These are phyloP conservation scores for Sphenopsis melanotis DNA, from an alignment of 2,797 vertebrate genomes.

Conservation along the genomic window DNA sequence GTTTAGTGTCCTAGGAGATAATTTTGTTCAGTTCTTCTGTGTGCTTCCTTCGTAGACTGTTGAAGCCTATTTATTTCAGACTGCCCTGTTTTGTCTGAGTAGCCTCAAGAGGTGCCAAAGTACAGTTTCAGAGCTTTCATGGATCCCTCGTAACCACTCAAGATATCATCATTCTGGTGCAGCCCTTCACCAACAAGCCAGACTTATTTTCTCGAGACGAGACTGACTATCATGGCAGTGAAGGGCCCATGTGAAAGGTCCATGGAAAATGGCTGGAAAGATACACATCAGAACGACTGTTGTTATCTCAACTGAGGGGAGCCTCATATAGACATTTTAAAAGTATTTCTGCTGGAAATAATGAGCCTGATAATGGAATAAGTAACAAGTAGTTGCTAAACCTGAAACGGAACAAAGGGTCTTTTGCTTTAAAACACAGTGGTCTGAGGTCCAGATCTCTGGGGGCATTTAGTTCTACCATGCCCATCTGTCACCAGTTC, in stretches of 20 bases:
- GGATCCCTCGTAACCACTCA: background rate
- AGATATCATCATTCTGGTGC: background rate
- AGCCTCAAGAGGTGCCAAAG: background rate
- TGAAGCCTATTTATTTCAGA: background rate
- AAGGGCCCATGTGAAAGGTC: background rate
- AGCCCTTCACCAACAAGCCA: background rate
- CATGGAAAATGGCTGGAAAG: background rate
- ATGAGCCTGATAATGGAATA: background rate
- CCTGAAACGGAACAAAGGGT: background rate
- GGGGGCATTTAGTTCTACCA: fast-evolving
- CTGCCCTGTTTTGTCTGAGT: background rate
- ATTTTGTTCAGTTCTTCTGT: background rate
- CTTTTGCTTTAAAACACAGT: background rate
- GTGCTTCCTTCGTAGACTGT: background rate
- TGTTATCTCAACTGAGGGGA: background rate
- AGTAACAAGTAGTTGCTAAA: background rate
- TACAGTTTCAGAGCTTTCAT: background rate
- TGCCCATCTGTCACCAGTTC: background rate
- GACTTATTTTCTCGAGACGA: background rate
- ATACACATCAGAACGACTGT: background rate
- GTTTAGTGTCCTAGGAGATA: background rate
- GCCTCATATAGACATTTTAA: background rate
- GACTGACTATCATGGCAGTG: background rate
- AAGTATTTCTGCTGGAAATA: background rate
- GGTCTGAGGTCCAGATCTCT: background rate